These are phyloP conservation scores for Brenthis daphne DNA, from an alignment of 2,888 invertebrate species.

Conservation along the genomic window DNA sequence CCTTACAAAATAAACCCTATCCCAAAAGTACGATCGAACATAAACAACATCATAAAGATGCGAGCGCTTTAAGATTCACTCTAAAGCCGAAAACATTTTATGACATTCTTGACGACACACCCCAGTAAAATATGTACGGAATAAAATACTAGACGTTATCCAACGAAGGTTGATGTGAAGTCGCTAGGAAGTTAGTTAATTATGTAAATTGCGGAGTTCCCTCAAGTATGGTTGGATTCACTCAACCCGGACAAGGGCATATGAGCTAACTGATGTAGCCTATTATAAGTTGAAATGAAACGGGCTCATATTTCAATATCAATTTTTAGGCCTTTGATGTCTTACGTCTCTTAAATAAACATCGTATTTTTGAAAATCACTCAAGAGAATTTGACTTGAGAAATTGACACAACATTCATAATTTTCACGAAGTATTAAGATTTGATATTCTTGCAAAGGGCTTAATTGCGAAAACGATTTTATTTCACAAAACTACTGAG, in stretches of 20 bases:
- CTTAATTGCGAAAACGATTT: no score
- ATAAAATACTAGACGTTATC: slow-evolving; percentile 40
- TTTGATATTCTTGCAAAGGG: no score
- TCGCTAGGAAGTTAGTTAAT: slow-evolving; percentile 67
- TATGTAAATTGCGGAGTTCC: slow-evolving; percentile 72
- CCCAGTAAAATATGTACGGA: slow-evolving; percentile 40
- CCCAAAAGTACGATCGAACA: slow-evolving; percentile 28
- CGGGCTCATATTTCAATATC: slow-evolving; percentile 22
- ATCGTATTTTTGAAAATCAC: slow-evolving; percentile 11
- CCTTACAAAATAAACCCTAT: slow-evolving; percentile 24
- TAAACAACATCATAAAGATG: slow-evolving; percentile 34
- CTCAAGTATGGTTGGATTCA: slow-evolving; percentile 70
- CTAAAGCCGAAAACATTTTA: slow-evolving; percentile 39
- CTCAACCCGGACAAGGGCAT: slow-evolving; percentile 49
- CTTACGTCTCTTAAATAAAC: slow-evolving; percentile 12
- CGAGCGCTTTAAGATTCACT: slow-evolving; percentile 36
- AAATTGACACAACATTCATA: not conserved
- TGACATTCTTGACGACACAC: slow-evolving; percentile 29
- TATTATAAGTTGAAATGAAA: slow-evolving; percentile 22
- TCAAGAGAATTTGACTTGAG: slow-evolving; percentile 3
- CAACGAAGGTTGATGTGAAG: slow-evolving; percentile 44
- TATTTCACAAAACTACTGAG: no score
- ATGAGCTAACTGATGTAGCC: slow-evolving; percentile 24
- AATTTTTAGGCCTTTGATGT: slow-evolving; percentile 21
- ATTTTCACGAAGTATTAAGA: not conserved